Evolutionary conservation across 64 coral and sea anemone species (phyloP).

Genomic region (Pocillopora verrucosa): DNA sequence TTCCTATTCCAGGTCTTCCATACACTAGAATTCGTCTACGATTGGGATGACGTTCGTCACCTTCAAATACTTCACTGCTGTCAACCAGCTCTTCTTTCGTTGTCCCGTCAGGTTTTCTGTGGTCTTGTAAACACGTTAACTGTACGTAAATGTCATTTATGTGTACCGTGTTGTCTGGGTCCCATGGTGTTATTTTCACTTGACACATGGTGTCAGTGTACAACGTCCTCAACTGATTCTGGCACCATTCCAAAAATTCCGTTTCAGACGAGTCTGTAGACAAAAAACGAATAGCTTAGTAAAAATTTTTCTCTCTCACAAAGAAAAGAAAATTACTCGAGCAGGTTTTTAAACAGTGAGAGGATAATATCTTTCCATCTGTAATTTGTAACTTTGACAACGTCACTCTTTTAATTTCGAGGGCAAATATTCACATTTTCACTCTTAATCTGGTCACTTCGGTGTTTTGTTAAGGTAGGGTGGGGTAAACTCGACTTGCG

Average conservation of each 20-base stretch:
- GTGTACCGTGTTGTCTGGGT: background rate
- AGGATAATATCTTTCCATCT: no score
- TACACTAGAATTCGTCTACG: slow-evolving; percentile 18
- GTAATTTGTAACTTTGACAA: no score
- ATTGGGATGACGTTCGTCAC: background rate
- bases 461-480: no score
- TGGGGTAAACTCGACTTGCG: no score
- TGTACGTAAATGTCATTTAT: slow-evolving; percentile 4
- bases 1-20: slow-evolving; percentile 19
- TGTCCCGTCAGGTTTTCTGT: background rate
- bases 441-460: no score
- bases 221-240: background rate
- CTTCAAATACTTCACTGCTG: background rate
- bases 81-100: background rate
- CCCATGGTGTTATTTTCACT: slow-evolving; percentile 13
- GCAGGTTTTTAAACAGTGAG: no score
- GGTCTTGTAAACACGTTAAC: background rate
- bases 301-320: no score
- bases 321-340: no score
- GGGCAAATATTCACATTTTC: no score
- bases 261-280: background rate
- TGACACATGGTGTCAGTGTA: background rate
- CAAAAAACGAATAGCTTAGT: background rate
- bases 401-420: no score
- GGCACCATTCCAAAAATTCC: background rate